A percentile compares a stretch with the other conserved stretches of the same genome.
These are phyloP conservation scores for Copidosoma aretas DNA, from an alignment of 2,888 invertebrate genomes.

Conservation along the genomic window DNA sequence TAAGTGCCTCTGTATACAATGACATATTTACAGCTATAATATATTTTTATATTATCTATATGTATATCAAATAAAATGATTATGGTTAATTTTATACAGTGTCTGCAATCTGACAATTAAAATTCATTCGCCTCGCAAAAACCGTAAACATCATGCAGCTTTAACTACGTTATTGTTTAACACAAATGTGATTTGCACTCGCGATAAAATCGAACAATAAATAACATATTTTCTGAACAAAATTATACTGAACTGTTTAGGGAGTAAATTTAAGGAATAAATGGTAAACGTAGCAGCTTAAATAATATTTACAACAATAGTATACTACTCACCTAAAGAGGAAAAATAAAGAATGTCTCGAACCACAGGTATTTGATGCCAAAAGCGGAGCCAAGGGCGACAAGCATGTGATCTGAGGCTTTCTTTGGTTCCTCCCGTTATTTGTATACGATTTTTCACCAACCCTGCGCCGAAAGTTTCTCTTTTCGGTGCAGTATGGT, in stretches of 20 bases:
- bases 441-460: too few species aligned
- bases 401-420: too few species aligned
- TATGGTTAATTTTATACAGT: slow-evolving; percentile 35
- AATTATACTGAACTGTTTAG: slow-evolving; percentile 19
- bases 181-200: slow-evolving; percentile 17
- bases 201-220: slow-evolving; percentile 11
- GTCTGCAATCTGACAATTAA: slow-evolving; percentile 22
- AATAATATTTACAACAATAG: slow-evolving; percentile 45
- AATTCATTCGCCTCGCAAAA: slow-evolving; percentile 18
- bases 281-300: slow-evolving; percentile 27
- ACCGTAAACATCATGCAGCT: slow-evolving; percentile 21
- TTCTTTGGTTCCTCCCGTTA: too few species aligned
- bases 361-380: too few species aligned
- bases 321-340: too few species aligned
- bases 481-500: too few species aligned
- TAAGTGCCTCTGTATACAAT: slow-evolving; percentile 28
- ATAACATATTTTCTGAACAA: slow-evolving; percentile 18
- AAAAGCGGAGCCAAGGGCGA: too few species aligned
- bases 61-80: slow-evolving; percentile 37
- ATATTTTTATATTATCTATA: slow-evolving; percentile 31
- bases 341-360: too few species aligned
- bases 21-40: slow-evolving; percentile 39
- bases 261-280: slow-evolving; percentile 24
- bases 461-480: too few species aligned
- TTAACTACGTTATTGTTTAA: slow-evolving; percentile 23